These are phyloP conservation scores for Aegotheles bennettii DNA, from an alignment of 2,113 vertebrate species.

Conservation along the genomic window DNA sequence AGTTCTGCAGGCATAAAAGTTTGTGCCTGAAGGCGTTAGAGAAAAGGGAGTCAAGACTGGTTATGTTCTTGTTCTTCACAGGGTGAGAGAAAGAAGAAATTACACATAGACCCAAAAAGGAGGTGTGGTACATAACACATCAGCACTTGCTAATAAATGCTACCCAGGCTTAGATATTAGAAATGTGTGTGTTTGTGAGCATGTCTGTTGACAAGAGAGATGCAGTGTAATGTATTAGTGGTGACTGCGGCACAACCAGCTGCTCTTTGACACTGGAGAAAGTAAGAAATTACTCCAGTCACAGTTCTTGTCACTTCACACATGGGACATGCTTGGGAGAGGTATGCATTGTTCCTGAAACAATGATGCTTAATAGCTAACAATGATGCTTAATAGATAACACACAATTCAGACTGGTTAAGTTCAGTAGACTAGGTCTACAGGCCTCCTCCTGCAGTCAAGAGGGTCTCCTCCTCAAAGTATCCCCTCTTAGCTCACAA, in stretches of 20 bases:
- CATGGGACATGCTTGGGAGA: not conserved
- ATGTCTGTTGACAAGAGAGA: not conserved
- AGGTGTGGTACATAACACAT: conserved; percentile 45
- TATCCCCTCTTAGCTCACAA: not conserved
- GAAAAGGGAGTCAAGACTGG: not conserved
- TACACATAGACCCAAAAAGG: not conserved
- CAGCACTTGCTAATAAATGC: conserved; percentile 45
- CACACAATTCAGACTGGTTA: not conserved
- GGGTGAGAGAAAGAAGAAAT: not conserved
- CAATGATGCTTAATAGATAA: not conserved
- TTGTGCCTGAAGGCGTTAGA: conserved; percentile 15
- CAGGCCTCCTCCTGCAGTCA: not conserved
- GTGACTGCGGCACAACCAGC: not conserved
- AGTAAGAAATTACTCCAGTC: not conserved
- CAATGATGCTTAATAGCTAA: not conserved
- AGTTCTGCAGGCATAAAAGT: conserved; percentile 30
- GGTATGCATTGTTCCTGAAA: not conserved
- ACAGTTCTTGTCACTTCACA: not conserved
- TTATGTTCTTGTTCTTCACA: not conserved
- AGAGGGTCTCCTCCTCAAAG: not conserved
- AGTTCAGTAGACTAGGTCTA: not conserved
- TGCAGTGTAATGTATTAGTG: not conserved
- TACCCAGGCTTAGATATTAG: not conserved
- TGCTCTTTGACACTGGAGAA: not conserved
- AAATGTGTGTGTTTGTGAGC: not conserved